Percentiles rank a stretch among this genome's conserved stretches.
phyloP scores from a whole-genome alignment of 2,797 vertebrate species.

The Thunnus albacares region DNA sequence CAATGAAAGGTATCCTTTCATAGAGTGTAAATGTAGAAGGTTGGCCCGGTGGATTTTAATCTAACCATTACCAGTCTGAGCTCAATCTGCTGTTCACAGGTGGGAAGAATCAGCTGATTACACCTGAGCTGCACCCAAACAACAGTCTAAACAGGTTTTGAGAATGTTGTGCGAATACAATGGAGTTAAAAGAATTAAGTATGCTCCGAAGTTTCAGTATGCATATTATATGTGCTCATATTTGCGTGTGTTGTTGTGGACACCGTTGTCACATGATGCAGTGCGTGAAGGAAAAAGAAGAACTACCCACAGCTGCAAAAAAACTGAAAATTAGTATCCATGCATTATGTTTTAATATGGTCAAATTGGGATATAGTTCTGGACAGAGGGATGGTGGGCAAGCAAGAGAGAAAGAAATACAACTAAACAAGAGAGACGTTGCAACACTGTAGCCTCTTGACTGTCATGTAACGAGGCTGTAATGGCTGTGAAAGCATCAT shows the following conservation, averaged over 20 bases:
- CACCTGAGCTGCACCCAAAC: constrained; percentile 1
- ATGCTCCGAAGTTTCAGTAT: not conserved
- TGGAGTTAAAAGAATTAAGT: not conserved
- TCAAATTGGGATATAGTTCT: not conserved
- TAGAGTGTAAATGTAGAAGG: not conserved
- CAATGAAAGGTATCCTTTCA: not conserved
- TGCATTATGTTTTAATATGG: not conserved
- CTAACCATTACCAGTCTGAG: not conserved
- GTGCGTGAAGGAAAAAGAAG: not conserved
- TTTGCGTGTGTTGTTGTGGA: not conserved
- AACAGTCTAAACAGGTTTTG: not conserved
- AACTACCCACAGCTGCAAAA: not conserved
- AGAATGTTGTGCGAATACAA: not conserved
- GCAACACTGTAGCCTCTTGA: not conserved
- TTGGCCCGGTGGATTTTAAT: not conserved
- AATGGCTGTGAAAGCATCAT: not conserved
- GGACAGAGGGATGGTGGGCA: not conserved
- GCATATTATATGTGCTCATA: not conserved
- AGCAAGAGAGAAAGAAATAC: not conserved
- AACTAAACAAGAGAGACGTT: not conserved
- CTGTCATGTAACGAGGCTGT: constrained; percentile 8
- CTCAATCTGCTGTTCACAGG: not conserved
- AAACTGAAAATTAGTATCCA: not conserved
- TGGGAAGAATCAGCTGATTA: not conserved
- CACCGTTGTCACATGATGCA: not conserved